These are phyloP conservation scores for Rhinella marina DNA, from an alignment of 2,797 vertebrate species.

Conservation along the genomic window DNA sequence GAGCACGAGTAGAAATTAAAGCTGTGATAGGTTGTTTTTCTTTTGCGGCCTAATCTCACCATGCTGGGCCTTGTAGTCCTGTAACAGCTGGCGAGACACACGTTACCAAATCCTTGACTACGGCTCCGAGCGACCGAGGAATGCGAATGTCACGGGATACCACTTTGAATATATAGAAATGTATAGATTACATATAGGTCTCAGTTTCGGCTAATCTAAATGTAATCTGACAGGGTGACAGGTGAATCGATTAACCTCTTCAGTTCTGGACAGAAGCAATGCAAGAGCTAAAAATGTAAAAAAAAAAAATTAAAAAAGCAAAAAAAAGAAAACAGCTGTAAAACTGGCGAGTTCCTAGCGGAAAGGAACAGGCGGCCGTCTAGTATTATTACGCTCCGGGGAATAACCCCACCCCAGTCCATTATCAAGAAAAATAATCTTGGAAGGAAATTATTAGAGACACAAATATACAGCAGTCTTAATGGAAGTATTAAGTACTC, in stretches of 20 bases:
- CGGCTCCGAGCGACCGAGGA: background rate
- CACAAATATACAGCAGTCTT: constrained; percentile 16
- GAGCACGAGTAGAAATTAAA: too few species aligned
- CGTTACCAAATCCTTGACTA: background rate
- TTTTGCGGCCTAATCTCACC: too few species aligned
- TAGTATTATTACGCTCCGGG: constrained; percentile 23
- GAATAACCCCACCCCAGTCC: constrained; percentile 19
- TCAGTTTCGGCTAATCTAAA: constrained; percentile 34
- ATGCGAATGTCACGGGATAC: constrained; percentile 17
- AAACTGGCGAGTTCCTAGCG: background rate
- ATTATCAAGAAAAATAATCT: constrained; percentile 46
- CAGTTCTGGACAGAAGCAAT: background rate
- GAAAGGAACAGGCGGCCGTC: background rate
- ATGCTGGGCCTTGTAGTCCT: background rate
- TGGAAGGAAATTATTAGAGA: constrained; percentile 40
- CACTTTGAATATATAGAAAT: background rate
- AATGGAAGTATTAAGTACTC: constrained; percentile 29
- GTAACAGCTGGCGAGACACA: constrained; percentile 17
- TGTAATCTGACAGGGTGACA: constrained; percentile 28
- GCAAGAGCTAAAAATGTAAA: background rate
- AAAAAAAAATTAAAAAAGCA: background rate
- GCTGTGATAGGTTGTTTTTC: too few species aligned
- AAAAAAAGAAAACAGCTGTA: constrained; percentile 25
- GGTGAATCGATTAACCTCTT: constrained; percentile 40
- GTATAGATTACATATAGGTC: constrained; percentile 45